Base-by-base conservation (phyloP, 1,140 invertebrate genomes). In the Drosophila subobscura region DNA sequence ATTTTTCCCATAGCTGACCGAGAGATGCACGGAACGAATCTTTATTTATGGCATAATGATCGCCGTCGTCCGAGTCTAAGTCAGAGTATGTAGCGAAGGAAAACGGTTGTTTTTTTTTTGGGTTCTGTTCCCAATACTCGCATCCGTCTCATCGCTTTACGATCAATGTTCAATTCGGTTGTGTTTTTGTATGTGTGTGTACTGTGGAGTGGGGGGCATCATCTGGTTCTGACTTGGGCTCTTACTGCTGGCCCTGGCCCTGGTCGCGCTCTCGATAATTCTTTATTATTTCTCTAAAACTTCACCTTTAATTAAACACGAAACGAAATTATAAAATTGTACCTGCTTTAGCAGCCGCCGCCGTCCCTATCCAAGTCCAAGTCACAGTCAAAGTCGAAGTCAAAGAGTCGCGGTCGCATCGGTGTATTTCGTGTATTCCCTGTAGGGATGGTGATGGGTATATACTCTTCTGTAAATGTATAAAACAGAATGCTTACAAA, bases 231-330 rank as follows among this genome's bases (percentile, higher is more conserved):
- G 40, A 20, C 16, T 20, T 20, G 16, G 16, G 60, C 46, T 42
- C 54, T n/a, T 20, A 4, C 29, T 33, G 29, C 4, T 20, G 54
- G 22, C 27, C 25, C 33, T 16, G 65, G 20, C 33, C 10, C 10
- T 33, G 29, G 8, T 33, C 29, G 8, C 49, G 54, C 68, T 64
- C 83, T 79, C 72, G 84, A 89, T 88, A 88, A 88, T 88, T 88
- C 84, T 88, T 88, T 89, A 88, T 88, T 88, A 88, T 88, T 88
- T 88, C 83, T 88, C 86, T 88, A 88, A 88, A 88, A 88, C 83
- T 88, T 88, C 83, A 88, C 83, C 83, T 88, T 88, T 88, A 88
- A 88, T 88, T 88, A 88, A 88, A 89, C 83, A 88, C 78, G 83
- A 88, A 88, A 88, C 83, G 84, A 88, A 88, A 88, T 88, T 88